Percentiles rank a stretch among this genome's conserved stretches.
These are phyloP conservation scores for Platyura marginata DNA, from an alignment of 1,140 invertebrate species.

Conservation along the genomic window DNA sequence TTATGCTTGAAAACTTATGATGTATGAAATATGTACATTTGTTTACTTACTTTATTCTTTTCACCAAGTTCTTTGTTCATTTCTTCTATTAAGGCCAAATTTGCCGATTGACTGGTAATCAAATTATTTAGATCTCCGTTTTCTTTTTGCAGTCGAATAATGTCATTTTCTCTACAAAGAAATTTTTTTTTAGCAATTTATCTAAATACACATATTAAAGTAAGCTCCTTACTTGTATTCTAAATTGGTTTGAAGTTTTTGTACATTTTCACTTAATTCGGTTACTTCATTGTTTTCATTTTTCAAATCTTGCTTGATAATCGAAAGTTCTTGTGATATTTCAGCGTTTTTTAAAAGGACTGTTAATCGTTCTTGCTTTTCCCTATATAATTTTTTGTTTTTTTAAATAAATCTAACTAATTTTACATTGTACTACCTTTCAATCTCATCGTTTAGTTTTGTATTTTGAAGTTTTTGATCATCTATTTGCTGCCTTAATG, in stretches of 20 bases:
- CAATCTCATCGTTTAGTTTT: too few relatives aligned
- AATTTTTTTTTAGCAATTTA: not conserved
- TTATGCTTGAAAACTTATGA: too few relatives aligned
- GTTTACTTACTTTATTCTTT: constrained; percentile 46
- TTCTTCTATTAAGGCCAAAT: constrained; percentile 29
- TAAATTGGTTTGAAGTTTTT: constrained; percentile 15
- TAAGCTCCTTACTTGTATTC: too few relatives aligned
- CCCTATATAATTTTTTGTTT: constrained; percentile 24
- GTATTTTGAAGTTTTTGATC: too few relatives aligned
- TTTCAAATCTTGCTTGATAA: constrained; percentile 47
- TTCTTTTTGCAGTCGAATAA: constrained; percentile 26
- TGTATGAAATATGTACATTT: too few relatives aligned
- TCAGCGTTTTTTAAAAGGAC: constrained; percentile 62
- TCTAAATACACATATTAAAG: too few relatives aligned
- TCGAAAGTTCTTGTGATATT: constrained; percentile 61
- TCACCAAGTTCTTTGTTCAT: constrained; percentile 59
- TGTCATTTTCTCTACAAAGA: constrained; percentile 7
- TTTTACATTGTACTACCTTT: not conserved
- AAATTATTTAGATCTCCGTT: constrained; percentile 26
- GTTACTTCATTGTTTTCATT: constrained; percentile 20
- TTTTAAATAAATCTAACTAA: not conserved
- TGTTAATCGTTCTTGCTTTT: constrained; percentile 54
- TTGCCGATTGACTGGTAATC: constrained; percentile 32
- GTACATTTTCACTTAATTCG: constrained; percentile 22
- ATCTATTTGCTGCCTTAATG: constrained; percentile 11